Evolutionary conservation across 2,888 invertebrate species (phyloP).

Genomic region (Agrilus biguttatus): DNA sequence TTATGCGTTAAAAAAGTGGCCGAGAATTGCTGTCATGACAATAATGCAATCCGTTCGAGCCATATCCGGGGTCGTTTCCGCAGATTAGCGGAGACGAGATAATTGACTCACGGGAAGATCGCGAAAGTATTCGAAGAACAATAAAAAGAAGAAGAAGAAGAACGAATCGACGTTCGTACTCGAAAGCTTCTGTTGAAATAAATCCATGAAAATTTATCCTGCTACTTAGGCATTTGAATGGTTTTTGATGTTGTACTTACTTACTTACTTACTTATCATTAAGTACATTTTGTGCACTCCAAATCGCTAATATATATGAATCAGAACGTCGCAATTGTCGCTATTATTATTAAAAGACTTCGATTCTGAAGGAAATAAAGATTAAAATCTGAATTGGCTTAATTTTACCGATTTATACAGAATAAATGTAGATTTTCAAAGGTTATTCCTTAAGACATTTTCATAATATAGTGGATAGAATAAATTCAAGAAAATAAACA

Average conservation of each 20-base stretch:
- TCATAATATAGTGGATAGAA: too few relatives aligned
- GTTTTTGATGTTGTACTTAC: conserved; percentile 1
- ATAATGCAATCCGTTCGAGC: conserved; percentile 18
- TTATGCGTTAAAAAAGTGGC: conserved; percentile 9
- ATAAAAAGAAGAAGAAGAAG: too few relatives aligned
- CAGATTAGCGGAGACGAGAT: conserved; percentile 27
- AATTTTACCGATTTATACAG: too few relatives aligned
- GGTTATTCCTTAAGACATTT: too few relatives aligned
- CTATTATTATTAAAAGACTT: too few relatives aligned
- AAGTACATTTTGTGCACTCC: background rate
- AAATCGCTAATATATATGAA: too few relatives aligned
- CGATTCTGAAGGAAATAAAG: too few relatives aligned
- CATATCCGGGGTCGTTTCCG: conserved; percentile 25
- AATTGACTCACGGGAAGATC: conserved; percentile 22
- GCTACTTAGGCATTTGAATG: conserved; percentile 1
- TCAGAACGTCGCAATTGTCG: too few relatives aligned
- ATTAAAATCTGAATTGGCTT: too few relatives aligned
- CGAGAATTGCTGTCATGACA: conserved; percentile 25
- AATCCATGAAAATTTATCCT: background rate
- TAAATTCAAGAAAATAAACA: too few relatives aligned
- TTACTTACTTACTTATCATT: background rate
- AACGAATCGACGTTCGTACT: background rate
- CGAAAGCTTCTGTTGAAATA: conserved; percentile 2
- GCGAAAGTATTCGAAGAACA: conserved; percentile 2
- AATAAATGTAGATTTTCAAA: too few relatives aligned